Conservation (phyloP, 2,797 vertebrate species). For the Pempheris klunzingeri region DNA sequence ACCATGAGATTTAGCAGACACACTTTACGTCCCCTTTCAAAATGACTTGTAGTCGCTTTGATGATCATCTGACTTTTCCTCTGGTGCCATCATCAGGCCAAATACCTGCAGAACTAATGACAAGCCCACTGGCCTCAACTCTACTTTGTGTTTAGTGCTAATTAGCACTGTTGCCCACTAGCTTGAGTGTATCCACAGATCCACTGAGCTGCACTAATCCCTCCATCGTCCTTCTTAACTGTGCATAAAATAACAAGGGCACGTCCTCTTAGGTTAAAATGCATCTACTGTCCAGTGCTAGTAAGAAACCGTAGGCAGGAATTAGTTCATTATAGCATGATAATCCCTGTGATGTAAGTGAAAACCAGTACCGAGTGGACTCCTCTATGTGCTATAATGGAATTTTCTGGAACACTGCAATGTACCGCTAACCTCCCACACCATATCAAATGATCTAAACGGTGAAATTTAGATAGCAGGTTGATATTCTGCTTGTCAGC, state of each 20-base stretch:
- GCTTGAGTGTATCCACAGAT: neutral
- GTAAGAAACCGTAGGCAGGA: neutral
- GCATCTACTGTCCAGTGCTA: neutral
- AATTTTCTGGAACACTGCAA: neutral
- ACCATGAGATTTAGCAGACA: neutral
- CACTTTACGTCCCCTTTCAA: too few species aligned
- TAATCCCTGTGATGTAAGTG: neutral
- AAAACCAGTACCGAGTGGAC: neutral
- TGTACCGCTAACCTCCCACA: neutral
- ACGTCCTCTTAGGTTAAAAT: too few species aligned
- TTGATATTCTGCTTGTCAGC: slow-evolving; percentile 1
- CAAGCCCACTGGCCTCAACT: too few species aligned
- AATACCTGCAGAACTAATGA: too few species aligned
- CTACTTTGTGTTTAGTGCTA: too few species aligned
- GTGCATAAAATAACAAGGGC: neutral
- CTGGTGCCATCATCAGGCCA: neutral
- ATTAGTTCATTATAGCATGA: neutral
- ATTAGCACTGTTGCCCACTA: too few species aligned
- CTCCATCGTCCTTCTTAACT: neutral
- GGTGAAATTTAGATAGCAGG: slow-evolving; percentile 3
- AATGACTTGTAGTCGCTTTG: too few species aligned
- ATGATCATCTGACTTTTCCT: neutral
- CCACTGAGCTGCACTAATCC: too few species aligned
- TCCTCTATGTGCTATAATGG: neutral
- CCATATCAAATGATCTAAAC: slow-evolving; percentile 19